Base-by-base conservation (phyloP, 2,888 invertebrate genomes). In the Oithona nana region DNA sequence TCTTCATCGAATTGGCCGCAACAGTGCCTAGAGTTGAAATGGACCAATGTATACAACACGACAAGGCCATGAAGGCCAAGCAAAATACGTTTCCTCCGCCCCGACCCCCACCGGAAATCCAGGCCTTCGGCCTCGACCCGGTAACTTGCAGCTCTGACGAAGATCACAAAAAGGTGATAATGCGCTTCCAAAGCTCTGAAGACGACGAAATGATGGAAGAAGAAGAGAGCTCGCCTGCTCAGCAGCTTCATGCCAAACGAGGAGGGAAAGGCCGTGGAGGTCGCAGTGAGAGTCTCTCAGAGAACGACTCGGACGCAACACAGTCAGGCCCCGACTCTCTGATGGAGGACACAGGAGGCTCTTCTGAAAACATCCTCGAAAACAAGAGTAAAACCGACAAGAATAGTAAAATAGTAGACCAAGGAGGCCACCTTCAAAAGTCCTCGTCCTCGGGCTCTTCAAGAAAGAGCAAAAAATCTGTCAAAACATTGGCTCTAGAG, bases 1-100 rank as follows among this genome's bases (percentile, higher is more conserved):
- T 89, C 0, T 72, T 88, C 1, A 75, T 81, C 62, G 88, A 89
- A 70, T 73, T 89, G 0, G 79, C 82, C 70, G 75, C 82, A 63
- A 84, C 84, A 71, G 83, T 65, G 3, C 63, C 57, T 20, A 3
- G 11, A 16, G 22, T 57, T 31, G 20, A 29, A 13, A 30, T 24
- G 31, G 39, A 39, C 13, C 11, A 22, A 11, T 59, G 59, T 50
- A 26, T 50, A 16, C n/a, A 24, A 6, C 22, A 28, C 50, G 59
- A 59, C n/a, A 24, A 24, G 16, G 59, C 24, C 8, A 48, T 20
- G 49, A 48, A 48, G n/a, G 48, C n/a, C 13, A 26, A 24, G 24
- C 49, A 59, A 20, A 20, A 22, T 13, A 54, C 59, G 6, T 39
- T 20, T 26, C 20, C 20, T 22, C 59, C 59, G 13, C 48, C 59